Conservation (phyloP, 2,888 invertebrate genomes). For the Ethmia dodecea region DNA sequence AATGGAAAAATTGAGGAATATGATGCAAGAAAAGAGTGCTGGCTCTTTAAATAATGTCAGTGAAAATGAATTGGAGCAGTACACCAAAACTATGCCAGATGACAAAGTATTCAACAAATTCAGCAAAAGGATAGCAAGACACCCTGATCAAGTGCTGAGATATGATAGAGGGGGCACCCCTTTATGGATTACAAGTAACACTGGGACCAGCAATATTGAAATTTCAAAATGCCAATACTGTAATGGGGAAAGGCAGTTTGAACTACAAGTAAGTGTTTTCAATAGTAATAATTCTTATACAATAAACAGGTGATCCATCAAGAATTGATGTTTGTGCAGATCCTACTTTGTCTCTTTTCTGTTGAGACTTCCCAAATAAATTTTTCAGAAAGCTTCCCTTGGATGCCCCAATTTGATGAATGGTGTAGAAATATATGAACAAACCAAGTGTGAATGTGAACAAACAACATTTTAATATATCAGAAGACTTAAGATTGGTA, state of each 20-base stretch:
- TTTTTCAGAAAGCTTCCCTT: too few species aligned
- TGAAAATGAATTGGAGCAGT: conserved; percentile 83
- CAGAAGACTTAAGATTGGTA: too few species aligned
- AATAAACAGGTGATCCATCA: too few species aligned
- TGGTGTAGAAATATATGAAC: too few species aligned
- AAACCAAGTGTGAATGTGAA: too few species aligned
- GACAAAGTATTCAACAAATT: conserved; percentile 90
- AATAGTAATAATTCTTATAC: too few species aligned
- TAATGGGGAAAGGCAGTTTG: conserved; percentile 87
- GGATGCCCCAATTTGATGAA: too few species aligned
- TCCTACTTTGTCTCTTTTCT: too few species aligned
- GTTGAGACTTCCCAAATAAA: too few species aligned
- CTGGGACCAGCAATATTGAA: conserved; percentile 46
- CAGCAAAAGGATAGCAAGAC: conserved; percentile 80
- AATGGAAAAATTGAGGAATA: conserved; percentile 59
- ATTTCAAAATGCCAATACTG: conserved; percentile 88
- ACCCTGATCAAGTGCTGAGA: conserved; percentile 89
- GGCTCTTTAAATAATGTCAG: conserved; percentile 80
- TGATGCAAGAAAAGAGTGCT: conserved; percentile 76
- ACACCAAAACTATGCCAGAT: conserved; percentile 76
- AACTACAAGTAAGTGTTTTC: conserved; percentile 91
- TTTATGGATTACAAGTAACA: conserved; percentile 87
- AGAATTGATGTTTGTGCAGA: too few species aligned
- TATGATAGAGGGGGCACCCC: conserved; percentile 88
- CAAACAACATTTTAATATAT: too few species aligned